Base-by-base conservation (phyloP, 2,888 invertebrate genomes). In the Panzeria rudis region DNA sequence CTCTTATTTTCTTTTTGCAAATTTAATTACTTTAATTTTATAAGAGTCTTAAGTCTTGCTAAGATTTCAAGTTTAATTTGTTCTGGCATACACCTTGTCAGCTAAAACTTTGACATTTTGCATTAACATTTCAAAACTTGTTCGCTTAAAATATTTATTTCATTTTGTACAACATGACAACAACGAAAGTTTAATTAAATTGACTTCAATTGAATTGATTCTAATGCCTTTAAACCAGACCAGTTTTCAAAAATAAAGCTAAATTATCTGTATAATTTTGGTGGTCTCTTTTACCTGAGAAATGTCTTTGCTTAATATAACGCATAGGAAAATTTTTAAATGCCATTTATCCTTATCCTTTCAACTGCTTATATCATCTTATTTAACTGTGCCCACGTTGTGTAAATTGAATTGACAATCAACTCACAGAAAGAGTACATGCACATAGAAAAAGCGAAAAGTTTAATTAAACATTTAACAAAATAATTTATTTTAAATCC, bases 401-500 rank as follows among this genome's bases (percentile, higher is more conserved):
- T 17, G 9, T 50, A 50, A 50, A 20, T 50, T 50, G 8, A 9
- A 50, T 20, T 20, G 20, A 20, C 17, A 50, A 50, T 50, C 50
- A 41, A 13, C 2, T 3, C 15, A 41, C 17, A 2, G 8, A 7
- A 50, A 7, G 41, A 11, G 35, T 15, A 82, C 64, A 71, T 56
- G 71, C 66, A 13, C 6, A 52, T 25, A 17, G 11, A 50, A 1
- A 38, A 20, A 15, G 17, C 3, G 3, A 29, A 61, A 50, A 61
- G 59, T 29, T 78, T 78, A 77, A 68, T 77, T 61, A 69, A 62
- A 69, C 25, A 69, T 78, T 78, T 61, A 77, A 66, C 17, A 41
- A 64, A 6, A 64, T 20, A 20, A 20, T 64, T 54, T 38, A 52
- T 52, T 75, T 75, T 20, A 29, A 41, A 25, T 64, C 1, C 6